phyloP scores from a whole-genome alignment of 2,888 invertebrate genomes.

The Cryptocephalus moraei region DNA sequence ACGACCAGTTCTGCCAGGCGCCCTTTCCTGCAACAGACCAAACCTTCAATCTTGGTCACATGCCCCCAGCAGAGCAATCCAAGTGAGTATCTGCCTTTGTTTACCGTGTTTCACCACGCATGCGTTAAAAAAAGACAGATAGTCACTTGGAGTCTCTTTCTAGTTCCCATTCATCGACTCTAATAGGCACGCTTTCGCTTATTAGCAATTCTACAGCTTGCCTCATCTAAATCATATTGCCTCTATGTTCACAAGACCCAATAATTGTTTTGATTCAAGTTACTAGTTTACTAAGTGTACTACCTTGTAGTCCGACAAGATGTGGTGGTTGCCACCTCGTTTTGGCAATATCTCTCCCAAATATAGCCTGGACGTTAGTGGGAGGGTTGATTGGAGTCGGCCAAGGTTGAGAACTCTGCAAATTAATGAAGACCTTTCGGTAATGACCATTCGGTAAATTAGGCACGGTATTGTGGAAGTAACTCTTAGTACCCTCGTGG shows the following conservation, averaged over 20 bases:
- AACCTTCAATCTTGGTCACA: too few relatives aligned
- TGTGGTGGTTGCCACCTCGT: constrained; percentile 77
- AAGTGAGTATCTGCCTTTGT: too few relatives aligned
- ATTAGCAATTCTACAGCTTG: too few relatives aligned
- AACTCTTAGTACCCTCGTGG: constrained; percentile 49
- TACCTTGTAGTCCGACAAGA: constrained; percentile 62
- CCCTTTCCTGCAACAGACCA: constrained; percentile 43
- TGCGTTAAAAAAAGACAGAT: too few relatives aligned
- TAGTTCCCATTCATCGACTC: too few relatives aligned
- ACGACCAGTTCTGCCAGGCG: constrained; percentile 67
- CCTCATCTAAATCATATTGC: too few relatives aligned
- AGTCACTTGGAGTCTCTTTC: too few relatives aligned
- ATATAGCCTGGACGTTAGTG: constrained; percentile 66
- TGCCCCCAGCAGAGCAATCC: too few relatives aligned
- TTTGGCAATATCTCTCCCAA: constrained; percentile 65
- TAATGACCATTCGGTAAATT: constrained; percentile 35
- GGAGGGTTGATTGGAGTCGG: constrained; percentile 74
- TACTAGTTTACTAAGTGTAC: neutral
- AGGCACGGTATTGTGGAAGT: constrained; percentile 68
- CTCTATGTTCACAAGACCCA: too few relatives aligned
- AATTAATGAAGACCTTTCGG: constrained; percentile 42
- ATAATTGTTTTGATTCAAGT: neutral
- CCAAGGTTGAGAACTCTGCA: constrained; percentile 65
- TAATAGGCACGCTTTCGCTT: too few relatives aligned
- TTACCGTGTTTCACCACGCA: too few relatives aligned